Percentiles rank a stretch among this genome's conserved stretches.
Evolutionary conservation across 92 coral and sea anemone genomes (phyloP).

Genomic region (Porites rus): DNA sequence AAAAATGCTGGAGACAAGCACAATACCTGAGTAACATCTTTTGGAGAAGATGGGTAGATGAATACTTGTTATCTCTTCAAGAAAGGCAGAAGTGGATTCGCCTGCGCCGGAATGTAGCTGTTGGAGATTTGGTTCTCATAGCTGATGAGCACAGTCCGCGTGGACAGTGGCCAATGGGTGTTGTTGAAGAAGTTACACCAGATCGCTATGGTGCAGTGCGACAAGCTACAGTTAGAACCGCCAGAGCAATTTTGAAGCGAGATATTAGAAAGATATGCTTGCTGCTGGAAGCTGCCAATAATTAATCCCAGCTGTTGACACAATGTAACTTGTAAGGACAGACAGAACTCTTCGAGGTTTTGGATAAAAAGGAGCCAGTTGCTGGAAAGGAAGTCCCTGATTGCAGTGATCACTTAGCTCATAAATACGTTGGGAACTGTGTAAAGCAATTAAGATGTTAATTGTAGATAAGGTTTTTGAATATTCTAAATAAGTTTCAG

Average conservation of each 20-base stretch:
- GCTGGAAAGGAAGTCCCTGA: not conserved
- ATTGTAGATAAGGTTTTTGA: no score
- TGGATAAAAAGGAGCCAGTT: not conserved
- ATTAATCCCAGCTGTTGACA: not conserved
- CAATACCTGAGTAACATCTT: slow-evolving; percentile 34
- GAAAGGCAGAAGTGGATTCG: slow-evolving; percentile 25
- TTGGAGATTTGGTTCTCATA: slow-evolving; percentile 33
- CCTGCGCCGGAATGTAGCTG: slow-evolving; percentile 4
- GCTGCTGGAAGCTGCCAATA: not conserved
- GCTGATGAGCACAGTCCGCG: slow-evolving; percentile 19
- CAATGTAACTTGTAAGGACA: not conserved
- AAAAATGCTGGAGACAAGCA: slow-evolving; percentile 27
- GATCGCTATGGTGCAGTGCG: slow-evolving; percentile 22
- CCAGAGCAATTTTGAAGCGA: not conserved
- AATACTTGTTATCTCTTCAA: slow-evolving; percentile 9
- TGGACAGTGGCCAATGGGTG: slow-evolving; percentile 17
- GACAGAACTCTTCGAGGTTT: no score
- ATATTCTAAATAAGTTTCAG: no score
- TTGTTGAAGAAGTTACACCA: slow-evolving; percentile 8
- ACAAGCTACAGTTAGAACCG: slow-evolving; percentile 23
- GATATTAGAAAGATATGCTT: not conserved
- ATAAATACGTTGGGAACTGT: not conserved
- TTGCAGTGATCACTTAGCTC: not conserved
- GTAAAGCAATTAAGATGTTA: not conserved
- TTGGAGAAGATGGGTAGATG: slow-evolving; percentile 30